phyloP scores from a whole-genome alignment of 35 echinoderm and acorn worm species.

The Eucidaris tribuloides region DNA sequence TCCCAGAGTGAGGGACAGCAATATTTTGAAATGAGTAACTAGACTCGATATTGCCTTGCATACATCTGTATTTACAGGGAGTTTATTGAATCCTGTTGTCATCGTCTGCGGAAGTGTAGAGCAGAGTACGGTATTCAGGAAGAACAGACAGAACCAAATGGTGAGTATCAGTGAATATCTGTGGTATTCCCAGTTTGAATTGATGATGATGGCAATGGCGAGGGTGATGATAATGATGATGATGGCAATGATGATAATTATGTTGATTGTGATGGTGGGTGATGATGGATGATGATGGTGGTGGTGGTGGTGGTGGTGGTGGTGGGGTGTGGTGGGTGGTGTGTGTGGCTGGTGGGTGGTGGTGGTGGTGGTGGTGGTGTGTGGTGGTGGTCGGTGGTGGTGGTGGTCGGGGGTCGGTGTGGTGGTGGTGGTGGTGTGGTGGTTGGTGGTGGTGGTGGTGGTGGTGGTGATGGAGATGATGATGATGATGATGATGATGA shows the following conservation, averaged over 20 bases:
- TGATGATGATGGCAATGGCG: not conserved
- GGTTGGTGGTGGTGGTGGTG: too few relatives aligned
- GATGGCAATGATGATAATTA: not conserved
- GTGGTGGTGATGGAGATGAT: too few relatives aligned
- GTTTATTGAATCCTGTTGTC: slow-evolving; percentile 47
- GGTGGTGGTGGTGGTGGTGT: too few relatives aligned
- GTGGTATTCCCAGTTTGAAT: not conserved
- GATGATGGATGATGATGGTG: not conserved
- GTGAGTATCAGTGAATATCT: not conserved
- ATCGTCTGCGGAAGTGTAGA: slow-evolving; percentile 35
- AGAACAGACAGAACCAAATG: slow-evolving; percentile 61
- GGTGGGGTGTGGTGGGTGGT: not conserved
- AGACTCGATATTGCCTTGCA: too few relatives aligned
- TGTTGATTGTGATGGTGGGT: not conserved
- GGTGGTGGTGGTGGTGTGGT: too few relatives aligned
- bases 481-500: too few relatives aligned
- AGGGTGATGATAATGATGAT: not conserved
- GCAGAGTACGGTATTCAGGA: slow-evolving; percentile 49
- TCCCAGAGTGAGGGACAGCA: too few relatives aligned
- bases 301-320: not conserved
- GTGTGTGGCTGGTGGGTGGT: not conserved
- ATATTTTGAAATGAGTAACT: too few relatives aligned
- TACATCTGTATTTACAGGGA: slow-evolving; percentile 41
- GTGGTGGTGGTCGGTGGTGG: too few relatives aligned
- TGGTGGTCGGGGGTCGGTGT: too few relatives aligned